These are phyloP conservation scores for Philotrypesis tridentata DNA, from an alignment of 1,140 invertebrate species.

Conservation along the genomic window DNA sequence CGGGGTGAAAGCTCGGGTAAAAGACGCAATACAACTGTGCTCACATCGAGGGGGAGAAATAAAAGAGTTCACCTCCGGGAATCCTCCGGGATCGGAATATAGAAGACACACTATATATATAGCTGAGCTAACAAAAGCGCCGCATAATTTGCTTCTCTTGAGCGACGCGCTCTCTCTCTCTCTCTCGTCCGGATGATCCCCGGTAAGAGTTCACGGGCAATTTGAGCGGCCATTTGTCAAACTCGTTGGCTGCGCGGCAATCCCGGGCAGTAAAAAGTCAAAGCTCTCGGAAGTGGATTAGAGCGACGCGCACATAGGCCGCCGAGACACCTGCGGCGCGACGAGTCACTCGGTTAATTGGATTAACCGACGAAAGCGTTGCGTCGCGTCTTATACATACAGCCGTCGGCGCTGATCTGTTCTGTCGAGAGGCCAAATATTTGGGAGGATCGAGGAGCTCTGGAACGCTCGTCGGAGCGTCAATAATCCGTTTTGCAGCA, in stretches of 20 bases:
- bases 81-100: too few relatives aligned
- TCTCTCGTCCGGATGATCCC: too few relatives aligned
- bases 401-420: too few relatives aligned
- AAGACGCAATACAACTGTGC: too few relatives aligned
- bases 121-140: too few relatives aligned
- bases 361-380: conserved; percentile 18
- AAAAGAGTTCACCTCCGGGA: too few relatives aligned
- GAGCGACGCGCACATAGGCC: not conserved
- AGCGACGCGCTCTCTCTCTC: too few relatives aligned
- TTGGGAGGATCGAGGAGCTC: not conserved
- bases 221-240: conserved; percentile 37
- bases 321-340: not conserved
- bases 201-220: conserved; percentile 29
- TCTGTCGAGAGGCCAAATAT: conserved; percentile 36
- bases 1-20: too few relatives aligned
- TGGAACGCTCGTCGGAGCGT: conserved; percentile 10
- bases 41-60: too few relatives aligned
- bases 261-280: not conserved
- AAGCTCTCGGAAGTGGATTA: conserved; percentile 6
- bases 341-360: conserved; percentile 10
- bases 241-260: not conserved
- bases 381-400: too few relatives aligned
- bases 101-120: too few relatives aligned
- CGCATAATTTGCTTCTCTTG: too few relatives aligned
- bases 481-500: conserved; percentile 40